Base-by-base conservation (phyloP, 2,888 invertebrate species). In the Brachypterus glaber region DNA sequence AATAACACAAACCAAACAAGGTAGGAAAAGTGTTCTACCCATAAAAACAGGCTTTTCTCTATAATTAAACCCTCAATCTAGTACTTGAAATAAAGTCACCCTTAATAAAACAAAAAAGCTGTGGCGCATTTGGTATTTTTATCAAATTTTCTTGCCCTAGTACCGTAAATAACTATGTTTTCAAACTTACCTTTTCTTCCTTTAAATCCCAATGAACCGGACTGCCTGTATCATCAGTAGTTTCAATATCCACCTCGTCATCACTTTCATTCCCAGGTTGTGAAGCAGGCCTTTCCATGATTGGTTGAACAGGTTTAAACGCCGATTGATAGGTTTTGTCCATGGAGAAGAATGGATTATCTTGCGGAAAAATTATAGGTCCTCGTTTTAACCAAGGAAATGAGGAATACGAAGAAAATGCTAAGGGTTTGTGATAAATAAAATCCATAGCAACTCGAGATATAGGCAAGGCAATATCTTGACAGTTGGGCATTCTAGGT, bases 211-310 rank as follows among this genome's bases (percentile, higher is more conserved):
- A 72, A 3, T 38, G 12, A n/a, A 54, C 47, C 3, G 58, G 48
- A 17, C 66, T 63, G n/a, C 62, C 55, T 43, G 82, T 83, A 48
- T 86, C 87, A 54, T 85, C 86, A 1, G 86, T 87, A 7, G 87
- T 87, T 60, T 89, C 89, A 47, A 89, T 87, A 56, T 89, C 89
- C 8, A 89, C 87, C 59, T 85, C 86, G 52, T 88, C 85, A 43
- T 84, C 83, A 51, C 82, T 82, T 8, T 78, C 71, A 38, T 78
- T 76, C 43, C 73, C 74, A 46, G 59, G 62, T 35, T 61, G 58
- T 3, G 54, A 50, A 27, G 51, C 45, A 37, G 52, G 44, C 37
- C 56, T 54, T 40, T 63, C 61, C 30, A 53, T 49, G 33, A 63
- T 42, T 1, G 66, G 62, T 45, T 68, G 66, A 15, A 75, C 74